These are phyloP conservation scores for Calyptommatus sinebrachiatus DNA, from an alignment of 2,113 vertebrate genomes.

Conservation along the genomic window DNA sequence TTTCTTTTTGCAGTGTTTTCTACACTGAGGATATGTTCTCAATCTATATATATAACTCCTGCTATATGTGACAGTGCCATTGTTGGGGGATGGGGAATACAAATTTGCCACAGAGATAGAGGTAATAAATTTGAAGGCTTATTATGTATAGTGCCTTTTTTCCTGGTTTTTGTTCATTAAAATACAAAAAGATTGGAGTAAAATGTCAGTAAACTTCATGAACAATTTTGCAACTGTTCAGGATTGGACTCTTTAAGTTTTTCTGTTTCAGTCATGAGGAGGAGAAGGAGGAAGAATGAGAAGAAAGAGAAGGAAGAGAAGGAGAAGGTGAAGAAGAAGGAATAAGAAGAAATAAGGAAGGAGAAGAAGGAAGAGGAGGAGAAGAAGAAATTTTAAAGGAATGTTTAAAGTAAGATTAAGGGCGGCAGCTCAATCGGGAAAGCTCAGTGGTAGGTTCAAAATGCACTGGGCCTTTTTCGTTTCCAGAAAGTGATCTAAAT, in stretches of 20 bases:
- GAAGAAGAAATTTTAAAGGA: too few relatives aligned
- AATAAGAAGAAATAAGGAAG: too few relatives aligned
- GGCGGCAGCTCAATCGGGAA: too few relatives aligned
- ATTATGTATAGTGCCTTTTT: constrained; percentile 34
- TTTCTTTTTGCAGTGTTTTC: constrained; percentile 31
- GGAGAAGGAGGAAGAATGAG: too few relatives aligned
- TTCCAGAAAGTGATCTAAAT: too few relatives aligned
- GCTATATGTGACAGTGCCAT: constrained; percentile 31
- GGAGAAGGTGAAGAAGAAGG: too few relatives aligned
- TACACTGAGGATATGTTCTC: constrained; percentile 22
- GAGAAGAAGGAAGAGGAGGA: too few relatives aligned
- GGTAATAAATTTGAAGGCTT: constrained; percentile 62
- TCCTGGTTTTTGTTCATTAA: background rate
- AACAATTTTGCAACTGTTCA: background rate
- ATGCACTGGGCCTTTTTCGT: too few relatives aligned
- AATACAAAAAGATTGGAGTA: constrained; percentile 32
- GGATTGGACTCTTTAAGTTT: background rate
- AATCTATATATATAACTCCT: constrained; percentile 49
- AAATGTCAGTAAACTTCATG: constrained; percentile 31
- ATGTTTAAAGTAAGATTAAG: too few relatives aligned
- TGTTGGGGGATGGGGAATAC: constrained; percentile 29
- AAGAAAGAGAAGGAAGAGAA: too few relatives aligned
- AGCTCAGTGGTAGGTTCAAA: too few relatives aligned
- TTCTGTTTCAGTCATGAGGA: background rate
- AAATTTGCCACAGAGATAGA: constrained; percentile 50